A percentile compares a stretch with the other conserved stretches of the same genome.
Evolutionary conservation across 2,113 vertebrate genomes (phyloP).

Genomic region (Phyllopteryx taeniolatus): DNA sequence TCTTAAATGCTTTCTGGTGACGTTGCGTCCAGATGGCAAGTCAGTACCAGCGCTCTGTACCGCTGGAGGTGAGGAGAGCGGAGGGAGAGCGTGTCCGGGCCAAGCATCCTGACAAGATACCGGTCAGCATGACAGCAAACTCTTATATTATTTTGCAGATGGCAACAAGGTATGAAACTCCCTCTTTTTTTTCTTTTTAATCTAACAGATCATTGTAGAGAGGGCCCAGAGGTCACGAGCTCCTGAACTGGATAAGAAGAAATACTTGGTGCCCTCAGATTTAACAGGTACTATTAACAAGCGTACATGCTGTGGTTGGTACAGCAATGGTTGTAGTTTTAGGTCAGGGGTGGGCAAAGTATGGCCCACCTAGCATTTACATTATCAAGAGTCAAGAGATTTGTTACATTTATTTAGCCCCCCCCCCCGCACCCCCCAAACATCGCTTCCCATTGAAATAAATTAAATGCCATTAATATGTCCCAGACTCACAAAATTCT

Average conservation of each 20-base stretch:
- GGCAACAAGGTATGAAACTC: background rate
- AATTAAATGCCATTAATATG: too few relatives aligned
- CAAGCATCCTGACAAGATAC: conserved; percentile 80
- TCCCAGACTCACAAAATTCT: too few relatives aligned
- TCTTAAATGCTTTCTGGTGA: conserved; percentile 23
- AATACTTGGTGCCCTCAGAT: conserved; percentile 95
- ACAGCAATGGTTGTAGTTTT: background rate
- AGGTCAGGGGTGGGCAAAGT: background rate
- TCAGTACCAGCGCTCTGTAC: conserved; percentile 74
- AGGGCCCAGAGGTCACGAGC: conserved; percentile 89
- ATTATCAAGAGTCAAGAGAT: too few relatives aligned
- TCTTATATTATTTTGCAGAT: background rate
- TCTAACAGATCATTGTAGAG: conserved; percentile 91
- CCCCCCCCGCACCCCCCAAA: too few relatives aligned
- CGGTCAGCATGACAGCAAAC: conserved; percentile 56
- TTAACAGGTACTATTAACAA: conserved; percentile 83
- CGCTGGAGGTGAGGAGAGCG: conserved; percentile 75
- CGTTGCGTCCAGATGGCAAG: conserved; percentile 69
- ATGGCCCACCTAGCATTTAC: too few relatives aligned
- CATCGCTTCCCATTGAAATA: too few relatives aligned
- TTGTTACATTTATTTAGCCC: too few relatives aligned
- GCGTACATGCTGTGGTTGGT: background rate
- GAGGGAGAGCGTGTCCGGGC: conserved; percentile 77
- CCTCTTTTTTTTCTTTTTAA: background rate
- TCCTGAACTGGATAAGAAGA: conserved; percentile 95